Evolutionary conservation across 2,113 vertebrate species (phyloP), one percentile per base, ranked within the genome.

Genomic region (Prinia subflava): DNA sequence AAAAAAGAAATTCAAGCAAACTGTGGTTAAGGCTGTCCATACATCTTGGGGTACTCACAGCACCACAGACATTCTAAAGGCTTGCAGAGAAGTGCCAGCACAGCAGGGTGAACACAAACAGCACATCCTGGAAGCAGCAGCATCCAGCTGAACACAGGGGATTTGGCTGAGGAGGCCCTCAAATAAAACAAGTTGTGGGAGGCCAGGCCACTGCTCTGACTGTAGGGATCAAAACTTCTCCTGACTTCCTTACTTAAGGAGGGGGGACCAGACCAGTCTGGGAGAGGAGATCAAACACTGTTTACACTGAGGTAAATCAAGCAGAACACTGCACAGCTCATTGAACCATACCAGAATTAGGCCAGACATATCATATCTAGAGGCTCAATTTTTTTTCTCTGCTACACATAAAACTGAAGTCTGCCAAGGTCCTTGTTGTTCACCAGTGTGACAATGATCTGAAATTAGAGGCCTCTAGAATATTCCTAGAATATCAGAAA

Each of bases 231-330:
- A 93, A 90, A 93, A 93, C 76, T 75, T 75, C 52, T 78, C 68
- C 83, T 11, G 13, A 60, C 92, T 92, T 90, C 83, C 88, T 49
- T 86, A 84, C 65, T 79, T n/a, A 55, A 60, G 41, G 27, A 83
- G 62, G 9, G 13, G 20, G 27, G 4, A 87, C 7, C 50, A 85
- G 37, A 64, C 52, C 9, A 2, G 1, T 31, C 44, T 11, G 42
- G 71, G 64, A 95, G 33, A 59, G 35, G 52, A 94, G 85, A 88
- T 95, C 90, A 93, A 94, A 95, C 57, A 68, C 44, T 90, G 80
- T 94, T 96, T 96, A 94, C 79, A 81, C 41, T 76, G 83, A 68
- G 23, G 44, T 82, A 95, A 96, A 89, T 92, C 88, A 96, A 83
- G 94, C 90, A 92, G 93, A 95, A 94, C 63, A 37, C 50, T 89